Conservation (phyloP, 2,888 invertebrate species). For the Craniophora ligustri region DNA sequence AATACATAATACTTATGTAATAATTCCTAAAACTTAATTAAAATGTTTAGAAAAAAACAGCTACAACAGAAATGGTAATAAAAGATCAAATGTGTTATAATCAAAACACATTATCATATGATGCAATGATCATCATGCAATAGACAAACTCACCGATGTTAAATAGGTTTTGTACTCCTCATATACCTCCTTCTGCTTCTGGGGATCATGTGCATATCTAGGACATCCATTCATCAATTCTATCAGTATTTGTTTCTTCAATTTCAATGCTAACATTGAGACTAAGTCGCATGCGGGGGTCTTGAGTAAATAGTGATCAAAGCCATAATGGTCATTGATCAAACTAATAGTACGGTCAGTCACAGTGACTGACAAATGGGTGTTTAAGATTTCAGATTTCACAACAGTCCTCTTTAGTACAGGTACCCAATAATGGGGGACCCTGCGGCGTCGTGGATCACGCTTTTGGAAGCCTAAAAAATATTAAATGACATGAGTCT, state of each 20-base stretch:
- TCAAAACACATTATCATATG: no score
- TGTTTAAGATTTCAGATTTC: slow-evolving; percentile 96
- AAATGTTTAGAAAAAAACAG: no score
- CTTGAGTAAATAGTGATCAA: slow-evolving; percentile 98
- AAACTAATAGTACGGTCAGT: slow-evolving; percentile 95
- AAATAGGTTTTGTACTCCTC: slow-evolving; percentile 94
- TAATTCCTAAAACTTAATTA: no score
- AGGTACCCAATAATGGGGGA: slow-evolving; percentile 97
- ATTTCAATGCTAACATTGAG: slow-evolving; percentile 94
- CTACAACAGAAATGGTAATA: no score
- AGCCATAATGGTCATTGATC: slow-evolving; percentile 96
- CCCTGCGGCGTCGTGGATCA: slow-evolving; percentile 88
- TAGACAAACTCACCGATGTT: slow-evolving; percentile 92
- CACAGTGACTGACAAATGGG: slow-evolving; percentile 93
- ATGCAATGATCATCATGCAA: no score
- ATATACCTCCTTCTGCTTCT: slow-evolving; percentile 91
- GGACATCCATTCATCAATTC: slow-evolving; percentile 91
- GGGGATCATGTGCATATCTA: slow-evolving; percentile 90
- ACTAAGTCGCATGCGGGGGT: slow-evolving; percentile 97
- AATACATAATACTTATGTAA: no score
- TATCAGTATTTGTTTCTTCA: slow-evolving; percentile 95
- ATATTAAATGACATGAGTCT: not conserved
- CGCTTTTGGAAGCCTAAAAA: slow-evolving; percentile 91
- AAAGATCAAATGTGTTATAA: no score
- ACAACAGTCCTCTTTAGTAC: slow-evolving; percentile 93